phyloP scores from a whole-genome alignment of 2,888 invertebrate species.

The Tachina fera region DNA sequence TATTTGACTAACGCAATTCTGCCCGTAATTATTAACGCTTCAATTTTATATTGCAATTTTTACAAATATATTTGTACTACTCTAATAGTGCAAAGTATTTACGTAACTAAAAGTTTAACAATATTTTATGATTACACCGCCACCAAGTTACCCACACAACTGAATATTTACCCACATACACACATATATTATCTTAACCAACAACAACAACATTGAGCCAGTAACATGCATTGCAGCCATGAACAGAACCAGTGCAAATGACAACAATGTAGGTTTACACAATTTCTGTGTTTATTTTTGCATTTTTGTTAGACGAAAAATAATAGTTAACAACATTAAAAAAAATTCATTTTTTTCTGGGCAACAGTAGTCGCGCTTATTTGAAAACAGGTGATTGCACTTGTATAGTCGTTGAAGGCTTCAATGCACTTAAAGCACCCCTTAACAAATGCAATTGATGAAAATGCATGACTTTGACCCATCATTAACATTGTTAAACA shows the following conservation, averaged over 20 bases:
- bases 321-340: neutral
- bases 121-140: constrained; percentile 43
- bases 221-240: constrained; percentile 27
- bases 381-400: neutral
- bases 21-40: too few species aligned
- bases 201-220: constrained; percentile 6
- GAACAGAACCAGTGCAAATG: constrained; percentile 11
- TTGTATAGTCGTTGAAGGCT: neutral
- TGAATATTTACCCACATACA: neutral
- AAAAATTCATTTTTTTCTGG: neutral
- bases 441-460: constrained; percentile 33
- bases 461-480: constrained; percentile 39
- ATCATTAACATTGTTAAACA: neutral
- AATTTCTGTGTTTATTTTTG: constrained; percentile 31
- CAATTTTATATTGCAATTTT: too few species aligned
- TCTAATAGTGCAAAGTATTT: constrained; percentile 8
- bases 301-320: constrained; percentile 12
- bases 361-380: neutral
- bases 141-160: neutral
- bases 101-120: constrained; percentile 34
- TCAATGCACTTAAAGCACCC: neutral
- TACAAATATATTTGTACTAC: neutral
- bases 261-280: neutral
- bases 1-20: too few species aligned
- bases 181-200: neutral